Evolutionary conservation across 2,888 invertebrate species (phyloP).

Genomic region (Ferdinandea cuprea): DNA sequence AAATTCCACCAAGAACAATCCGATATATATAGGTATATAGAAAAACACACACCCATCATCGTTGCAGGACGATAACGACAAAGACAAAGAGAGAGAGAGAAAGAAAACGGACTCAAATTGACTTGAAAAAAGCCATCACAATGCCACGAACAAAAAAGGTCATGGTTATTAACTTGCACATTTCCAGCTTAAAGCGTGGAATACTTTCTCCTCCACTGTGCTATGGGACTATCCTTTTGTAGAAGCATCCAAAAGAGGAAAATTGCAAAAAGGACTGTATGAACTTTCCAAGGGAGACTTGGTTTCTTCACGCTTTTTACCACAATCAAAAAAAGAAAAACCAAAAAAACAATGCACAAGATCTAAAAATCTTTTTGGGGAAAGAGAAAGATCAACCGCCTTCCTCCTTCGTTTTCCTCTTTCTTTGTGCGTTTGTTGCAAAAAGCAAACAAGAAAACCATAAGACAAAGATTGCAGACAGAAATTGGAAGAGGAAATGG

Average conservation of each 20-base stretch:
- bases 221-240: not conserved
- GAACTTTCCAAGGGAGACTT: slow-evolving; percentile 47
- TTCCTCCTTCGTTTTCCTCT: slow-evolving; percentile 15
- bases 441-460: slow-evolving; percentile 41
- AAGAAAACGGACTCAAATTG: slow-evolving; percentile 21
- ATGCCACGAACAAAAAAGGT: slow-evolving; percentile 68
- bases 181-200: slow-evolving; percentile 52
- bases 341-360: slow-evolving; percentile 58
- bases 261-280: slow-evolving; percentile 23
- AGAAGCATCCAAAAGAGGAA: not conserved
- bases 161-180: slow-evolving; percentile 73
- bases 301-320: slow-evolving; percentile 70
- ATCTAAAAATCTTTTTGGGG: slow-evolving; percentile 52
- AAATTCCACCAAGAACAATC: slow-evolving; percentile 65
- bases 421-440: not conserved
- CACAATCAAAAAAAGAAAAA: slow-evolving; percentile 47
- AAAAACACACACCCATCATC: slow-evolving; percentile 43
- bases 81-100: slow-evolving; percentile 18
- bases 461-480: slow-evolving; percentile 66
- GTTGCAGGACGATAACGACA: not conserved
- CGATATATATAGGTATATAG: slow-evolving; percentile 53
- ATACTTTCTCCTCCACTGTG: slow-evolving; percentile 13
- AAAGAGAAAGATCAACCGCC: not conserved
- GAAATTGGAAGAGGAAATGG: slow-evolving; percentile 53
- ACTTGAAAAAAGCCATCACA: slow-evolving; percentile 58